These are phyloP conservation scores for Apodemia duryi DNA, from an alignment of 2,888 invertebrate species.

Conservation along the genomic window DNA sequence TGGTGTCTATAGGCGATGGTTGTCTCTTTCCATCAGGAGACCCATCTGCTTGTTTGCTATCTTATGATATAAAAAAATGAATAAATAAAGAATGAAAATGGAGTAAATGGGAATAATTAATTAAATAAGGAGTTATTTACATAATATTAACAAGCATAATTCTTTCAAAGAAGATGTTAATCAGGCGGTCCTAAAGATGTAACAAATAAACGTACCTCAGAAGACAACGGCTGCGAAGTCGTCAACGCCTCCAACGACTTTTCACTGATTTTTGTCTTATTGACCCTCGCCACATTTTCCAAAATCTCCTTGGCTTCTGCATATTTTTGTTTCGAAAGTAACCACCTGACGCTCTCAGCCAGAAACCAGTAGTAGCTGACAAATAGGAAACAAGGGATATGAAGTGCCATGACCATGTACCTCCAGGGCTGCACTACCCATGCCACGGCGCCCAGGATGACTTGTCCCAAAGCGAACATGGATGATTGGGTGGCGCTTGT, in stretches of 20 bases:
- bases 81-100: no score
- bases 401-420: slow-evolving; percentile 81
- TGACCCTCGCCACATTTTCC: slow-evolving; percentile 80
- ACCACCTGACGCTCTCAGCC: slow-evolving; percentile 86
- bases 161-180: no score
- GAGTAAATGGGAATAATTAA: no score
- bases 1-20: no score
- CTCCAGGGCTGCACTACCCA: slow-evolving; percentile 85
- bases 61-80: no score
- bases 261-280: slow-evolving; percentile 77
- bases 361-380: slow-evolving; percentile 82
- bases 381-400: slow-evolving; percentile 83
- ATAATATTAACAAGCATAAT: no score
- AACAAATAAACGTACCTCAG: slow-evolving; percentile 17
- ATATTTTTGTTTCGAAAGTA: slow-evolving; percentile 82
- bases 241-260: slow-evolving; percentile 63
- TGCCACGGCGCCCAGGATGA: slow-evolving; percentile 82
- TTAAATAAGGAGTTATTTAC: no score
- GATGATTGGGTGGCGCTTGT: slow-evolving; percentile 83
- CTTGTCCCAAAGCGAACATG: slow-evolving; percentile 86
- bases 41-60: no score
- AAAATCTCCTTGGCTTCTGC: slow-evolving; percentile 81
- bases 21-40: no score
- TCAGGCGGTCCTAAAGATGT: no score
- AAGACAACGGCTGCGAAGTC: slow-evolving; percentile 38